Evolutionary conservation across 2,797 vertebrate species (phyloP).

Genomic region (Thaleichthys pacificus): DNA sequence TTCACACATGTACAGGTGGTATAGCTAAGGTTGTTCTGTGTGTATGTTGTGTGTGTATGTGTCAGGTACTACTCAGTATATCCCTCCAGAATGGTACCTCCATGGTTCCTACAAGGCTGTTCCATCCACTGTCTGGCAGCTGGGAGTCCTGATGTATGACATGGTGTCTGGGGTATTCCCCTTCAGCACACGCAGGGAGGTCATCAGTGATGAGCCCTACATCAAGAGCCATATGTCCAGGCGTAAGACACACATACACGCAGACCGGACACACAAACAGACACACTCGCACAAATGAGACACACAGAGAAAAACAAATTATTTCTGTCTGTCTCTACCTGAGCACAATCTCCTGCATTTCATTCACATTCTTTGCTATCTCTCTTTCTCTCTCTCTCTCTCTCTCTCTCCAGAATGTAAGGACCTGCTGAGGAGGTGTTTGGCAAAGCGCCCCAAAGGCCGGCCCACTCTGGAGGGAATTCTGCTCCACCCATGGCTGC

Average conservation of each 20-base stretch:
- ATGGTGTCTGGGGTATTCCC: conserved; percentile 20
- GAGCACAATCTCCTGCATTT: neutral
- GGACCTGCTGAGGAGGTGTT: conserved; percentile 20
- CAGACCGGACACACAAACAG: neutral
- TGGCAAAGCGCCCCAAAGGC: conserved; percentile 16
- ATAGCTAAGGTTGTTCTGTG: neutral
- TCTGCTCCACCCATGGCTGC: conserved; percentile 25
- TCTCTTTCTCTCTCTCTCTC: too few species aligned
- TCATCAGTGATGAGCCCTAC: conserved; percentile 19
- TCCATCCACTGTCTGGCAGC: conserved; percentile 25
- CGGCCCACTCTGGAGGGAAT: conserved; percentile 20
- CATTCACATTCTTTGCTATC: too few species aligned
- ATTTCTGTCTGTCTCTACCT: too few species aligned
- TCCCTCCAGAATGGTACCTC: conserved; percentile 21
- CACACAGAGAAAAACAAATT: neutral
- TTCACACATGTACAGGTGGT: neutral
- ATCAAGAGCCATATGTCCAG: conserved; percentile 14
- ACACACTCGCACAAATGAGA: neutral
- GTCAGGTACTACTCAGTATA: conserved; percentile 19
- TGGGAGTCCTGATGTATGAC: conserved; percentile 24
- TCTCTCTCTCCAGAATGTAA: conserved; percentile 18
- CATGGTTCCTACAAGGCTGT: conserved; percentile 9
- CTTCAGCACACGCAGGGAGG: conserved; percentile 11
- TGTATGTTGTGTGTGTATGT: neutral
- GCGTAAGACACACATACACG: conserved; percentile 3